A percentile compares a stretch with the other conserved stretches of the same genome.
Evolutionary conservation across 2,888 invertebrate genomes (phyloP).

Genomic region (Furcula furcula): DNA sequence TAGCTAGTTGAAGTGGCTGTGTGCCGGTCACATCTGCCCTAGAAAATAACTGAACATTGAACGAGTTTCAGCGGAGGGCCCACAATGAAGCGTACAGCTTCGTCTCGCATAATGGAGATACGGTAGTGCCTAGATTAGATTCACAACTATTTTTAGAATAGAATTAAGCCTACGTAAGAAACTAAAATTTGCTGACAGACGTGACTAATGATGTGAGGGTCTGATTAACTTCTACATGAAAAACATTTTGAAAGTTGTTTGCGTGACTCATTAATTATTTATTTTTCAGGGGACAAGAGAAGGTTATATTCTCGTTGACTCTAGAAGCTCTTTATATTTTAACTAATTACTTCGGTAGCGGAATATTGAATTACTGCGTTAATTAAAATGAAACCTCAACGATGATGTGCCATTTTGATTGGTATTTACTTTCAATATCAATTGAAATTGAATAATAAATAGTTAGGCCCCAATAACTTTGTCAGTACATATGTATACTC

Average conservation of each 20-base stretch:
- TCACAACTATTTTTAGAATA: constrained; percentile 11
- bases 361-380: constrained; percentile 11
- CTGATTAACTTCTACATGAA: constrained; percentile 4
- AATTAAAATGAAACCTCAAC: too few species aligned
- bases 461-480: too few species aligned
- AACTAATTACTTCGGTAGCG: constrained; percentile 6
- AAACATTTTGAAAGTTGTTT: constrained; percentile 9
- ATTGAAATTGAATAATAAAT: too few species aligned
- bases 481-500: too few species aligned
- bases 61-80: constrained; percentile 10
- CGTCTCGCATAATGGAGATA: constrained; percentile 1
- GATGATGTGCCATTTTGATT: too few species aligned
- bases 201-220: constrained; percentile 5
- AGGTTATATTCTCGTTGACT: too few species aligned
- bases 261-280: constrained; percentile 2
- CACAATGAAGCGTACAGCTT: constrained; percentile 7
- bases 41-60: constrained; percentile 15
- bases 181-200: constrained; percentile 11
- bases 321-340: too few species aligned
- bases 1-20: constrained; percentile 8
- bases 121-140: constrained; percentile 3
- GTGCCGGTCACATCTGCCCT: constrained; percentile 17
- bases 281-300: constrained; percentile 5
- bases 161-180: constrained; percentile 19
- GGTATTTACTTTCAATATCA: too few species aligned